Percentiles rank a stretch among this genome's conserved stretches.
phyloP scores from a whole-genome alignment of 2,113 vertebrate genomes.

The Sialia sialis region DNA sequence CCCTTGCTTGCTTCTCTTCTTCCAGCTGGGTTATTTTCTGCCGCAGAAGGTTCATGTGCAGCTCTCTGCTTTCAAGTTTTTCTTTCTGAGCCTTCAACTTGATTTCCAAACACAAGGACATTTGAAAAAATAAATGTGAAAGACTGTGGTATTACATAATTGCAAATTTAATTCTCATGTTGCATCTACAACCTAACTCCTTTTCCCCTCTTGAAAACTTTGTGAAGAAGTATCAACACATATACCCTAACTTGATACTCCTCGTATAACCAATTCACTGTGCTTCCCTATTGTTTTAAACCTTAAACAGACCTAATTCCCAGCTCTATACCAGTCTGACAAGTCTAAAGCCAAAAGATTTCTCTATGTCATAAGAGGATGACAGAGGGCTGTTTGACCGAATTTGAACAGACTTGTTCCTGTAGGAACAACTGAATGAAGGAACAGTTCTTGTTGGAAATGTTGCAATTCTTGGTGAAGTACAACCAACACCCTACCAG shows the following conservation, averaged over 20 bases:
- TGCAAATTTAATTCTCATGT: background rate
- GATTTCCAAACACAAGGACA: slow-evolving; percentile 12
- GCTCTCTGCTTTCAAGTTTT: slow-evolving; percentile 82
- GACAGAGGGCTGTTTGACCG: background rate
- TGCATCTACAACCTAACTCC: background rate
- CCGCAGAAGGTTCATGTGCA: slow-evolving; percentile 85
- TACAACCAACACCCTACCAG: background rate
- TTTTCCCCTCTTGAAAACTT: background rate
- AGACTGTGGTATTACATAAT: background rate
- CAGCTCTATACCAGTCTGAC: background rate
- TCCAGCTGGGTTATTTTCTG: slow-evolving; percentile 86
- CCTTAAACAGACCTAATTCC: background rate
- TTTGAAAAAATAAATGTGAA: background rate
- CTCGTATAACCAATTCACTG: background rate
- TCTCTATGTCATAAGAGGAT: background rate
- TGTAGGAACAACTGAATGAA: background rate
- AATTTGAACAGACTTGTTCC: background rate
- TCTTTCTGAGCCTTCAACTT: slow-evolving; percentile 87
- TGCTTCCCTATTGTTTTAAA: background rate
- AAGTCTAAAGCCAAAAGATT: background rate
- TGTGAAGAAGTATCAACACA: background rate
- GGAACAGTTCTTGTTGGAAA: background rate
- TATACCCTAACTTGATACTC: background rate
- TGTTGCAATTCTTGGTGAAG: background rate
- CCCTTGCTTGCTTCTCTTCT: slow-evolving; percentile 76